Conservation (phyloP, 2,797 vertebrate genomes). For the Sebastolobus altivelis region DNA sequence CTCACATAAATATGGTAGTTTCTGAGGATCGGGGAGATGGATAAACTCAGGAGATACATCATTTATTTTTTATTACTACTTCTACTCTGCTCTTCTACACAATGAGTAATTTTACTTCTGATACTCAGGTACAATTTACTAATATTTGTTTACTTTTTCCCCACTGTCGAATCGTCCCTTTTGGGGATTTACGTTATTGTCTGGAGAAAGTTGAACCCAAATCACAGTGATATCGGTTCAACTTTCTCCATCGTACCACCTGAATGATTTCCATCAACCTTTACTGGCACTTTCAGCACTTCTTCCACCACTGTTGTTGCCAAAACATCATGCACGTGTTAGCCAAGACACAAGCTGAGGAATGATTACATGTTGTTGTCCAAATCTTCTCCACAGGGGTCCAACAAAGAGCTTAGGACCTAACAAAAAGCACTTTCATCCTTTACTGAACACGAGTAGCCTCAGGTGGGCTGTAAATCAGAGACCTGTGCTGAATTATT, state of each 20-base stretch:
- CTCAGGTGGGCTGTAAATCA: slow-evolving; percentile 33
- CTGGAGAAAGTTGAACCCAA: not conserved
- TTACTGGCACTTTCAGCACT: not conserved
- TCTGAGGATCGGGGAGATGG: too few relatives aligned
- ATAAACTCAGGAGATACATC: too few relatives aligned
- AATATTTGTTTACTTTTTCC: not conserved
- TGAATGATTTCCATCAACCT: not conserved
- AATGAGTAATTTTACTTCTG: not conserved
- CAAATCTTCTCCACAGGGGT: slow-evolving; percentile 4
- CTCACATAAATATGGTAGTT: too few relatives aligned
- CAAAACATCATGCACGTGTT: not conserved
- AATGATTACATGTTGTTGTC: not conserved
- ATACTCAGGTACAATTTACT: not conserved
- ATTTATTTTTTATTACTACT: too few relatives aligned
- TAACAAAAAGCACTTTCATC: slow-evolving; percentile 25
- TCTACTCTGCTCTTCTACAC: not conserved
- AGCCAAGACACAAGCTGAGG: not conserved
- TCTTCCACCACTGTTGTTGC: not conserved
- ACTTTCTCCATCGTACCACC: not conserved
- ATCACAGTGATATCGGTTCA: not conserved
- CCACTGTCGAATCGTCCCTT: not conserved
- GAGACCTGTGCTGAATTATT: slow-evolving; percentile 3
- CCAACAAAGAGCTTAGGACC: slow-evolving; percentile 2
- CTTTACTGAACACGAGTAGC: slow-evolving; percentile 16
- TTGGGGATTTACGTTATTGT: fast-evolving